Evolutionary conservation across 92 coral and sea anemone genomes (phyloP).

Genomic region (Hydrozoanthus gracilis): DNA sequence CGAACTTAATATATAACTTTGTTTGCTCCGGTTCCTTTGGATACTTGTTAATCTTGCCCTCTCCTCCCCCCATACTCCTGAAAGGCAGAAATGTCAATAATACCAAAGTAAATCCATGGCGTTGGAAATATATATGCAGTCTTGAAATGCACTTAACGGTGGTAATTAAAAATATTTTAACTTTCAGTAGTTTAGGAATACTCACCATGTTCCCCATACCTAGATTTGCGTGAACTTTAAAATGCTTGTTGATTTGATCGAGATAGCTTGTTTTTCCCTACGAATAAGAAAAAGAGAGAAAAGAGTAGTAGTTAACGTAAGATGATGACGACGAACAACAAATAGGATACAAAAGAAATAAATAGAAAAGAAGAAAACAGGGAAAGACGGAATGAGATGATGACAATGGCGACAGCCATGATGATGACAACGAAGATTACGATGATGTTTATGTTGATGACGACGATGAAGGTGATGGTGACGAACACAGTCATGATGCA

Average conservation of each 20-base stretch:
- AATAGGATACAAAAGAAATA: not conserved
- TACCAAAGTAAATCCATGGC: too few species aligned
- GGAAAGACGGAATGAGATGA: not conserved
- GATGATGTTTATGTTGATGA: not conserved
- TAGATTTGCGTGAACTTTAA: slow-evolving; percentile 45
- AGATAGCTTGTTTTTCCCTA: slow-evolving; percentile 67
- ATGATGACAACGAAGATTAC: not conserved
- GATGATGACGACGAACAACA: not conserved
- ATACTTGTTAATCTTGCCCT: too few species aligned
- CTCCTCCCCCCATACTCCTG: too few species aligned
- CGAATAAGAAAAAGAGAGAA: not conserved
- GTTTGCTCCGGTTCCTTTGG: too few species aligned
- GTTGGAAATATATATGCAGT: too few species aligned
- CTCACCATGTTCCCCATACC: slow-evolving; percentile 14
- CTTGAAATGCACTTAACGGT: too few species aligned
- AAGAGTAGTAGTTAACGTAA: not conserved
- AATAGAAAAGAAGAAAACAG: not conserved
- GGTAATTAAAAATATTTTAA: not conserved
- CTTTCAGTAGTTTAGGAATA: not conserved
- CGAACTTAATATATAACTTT: too few species aligned
- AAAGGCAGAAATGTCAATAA: too few species aligned
- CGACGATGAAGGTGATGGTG: not conserved
- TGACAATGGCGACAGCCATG: not conserved
- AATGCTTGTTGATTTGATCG: slow-evolving; percentile 65
- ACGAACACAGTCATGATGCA: not conserved